Conservation (phyloP, 2,113 vertebrate species). For the Mesocricetus auratus region DNA sequence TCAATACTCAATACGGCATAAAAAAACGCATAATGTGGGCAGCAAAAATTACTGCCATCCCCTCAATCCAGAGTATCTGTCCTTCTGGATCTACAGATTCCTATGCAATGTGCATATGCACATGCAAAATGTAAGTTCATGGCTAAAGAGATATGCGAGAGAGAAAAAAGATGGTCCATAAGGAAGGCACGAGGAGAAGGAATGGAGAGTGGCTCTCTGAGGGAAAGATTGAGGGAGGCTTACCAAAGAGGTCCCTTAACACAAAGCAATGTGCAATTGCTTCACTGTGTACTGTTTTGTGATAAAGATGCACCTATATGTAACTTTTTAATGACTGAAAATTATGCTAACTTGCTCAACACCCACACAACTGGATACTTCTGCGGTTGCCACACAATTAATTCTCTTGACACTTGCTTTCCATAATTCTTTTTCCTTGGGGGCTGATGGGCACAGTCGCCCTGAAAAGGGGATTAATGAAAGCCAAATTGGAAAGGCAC, state of each 20-base stretch:
- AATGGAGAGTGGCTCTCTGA: no score
- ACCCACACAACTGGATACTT: not conserved
- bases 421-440: not conserved
- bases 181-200: not conserved
- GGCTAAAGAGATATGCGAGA: not conserved
- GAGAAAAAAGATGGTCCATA: not conserved
- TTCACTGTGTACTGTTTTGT: not conserved
- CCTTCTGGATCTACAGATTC: not conserved
- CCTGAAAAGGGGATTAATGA: not conserved
- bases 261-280: not conserved
- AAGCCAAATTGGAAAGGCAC: not conserved
- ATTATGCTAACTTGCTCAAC: not conserved
- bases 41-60: not conserved
- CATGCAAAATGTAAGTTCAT: not conserved
- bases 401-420: not conserved
- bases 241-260: not conserved
- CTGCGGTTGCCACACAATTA: not conserved
- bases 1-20: not conserved
- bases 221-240: not conserved
- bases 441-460: not conserved
- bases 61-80: accelerated
- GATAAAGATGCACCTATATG: not conserved
- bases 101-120: not conserved
- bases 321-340: not conserved
- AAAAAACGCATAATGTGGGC: not conserved